Percentiles rank a stretch among this genome's conserved stretches.
Evolutionary conservation across 2,113 vertebrate genomes (phyloP).

Genomic region (Cyprinodon brontotheroides): DNA sequence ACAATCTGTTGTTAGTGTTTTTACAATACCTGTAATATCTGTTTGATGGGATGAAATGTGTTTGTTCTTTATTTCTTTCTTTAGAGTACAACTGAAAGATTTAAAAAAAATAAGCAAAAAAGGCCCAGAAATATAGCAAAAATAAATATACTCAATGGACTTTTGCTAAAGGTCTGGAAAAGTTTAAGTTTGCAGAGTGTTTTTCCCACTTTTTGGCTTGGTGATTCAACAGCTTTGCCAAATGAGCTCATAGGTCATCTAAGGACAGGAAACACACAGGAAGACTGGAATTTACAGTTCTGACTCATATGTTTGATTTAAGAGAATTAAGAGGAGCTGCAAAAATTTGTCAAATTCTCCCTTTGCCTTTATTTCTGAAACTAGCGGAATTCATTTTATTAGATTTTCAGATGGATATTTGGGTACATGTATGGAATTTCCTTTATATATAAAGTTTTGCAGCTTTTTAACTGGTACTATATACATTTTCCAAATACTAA

Average conservation of each 20-base stretch:
- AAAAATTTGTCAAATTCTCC: constrained; percentile 6
- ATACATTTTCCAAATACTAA: neutral
- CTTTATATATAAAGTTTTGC: no score
- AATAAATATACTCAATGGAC: constrained; percentile 8
- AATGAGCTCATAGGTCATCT: constrained; percentile 54
- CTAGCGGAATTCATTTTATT: neutral
- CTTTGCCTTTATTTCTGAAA: neutral
- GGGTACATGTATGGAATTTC: neutral
- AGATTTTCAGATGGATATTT: neutral
- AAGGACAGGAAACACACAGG: constrained; percentile 46
- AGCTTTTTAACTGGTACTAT: neutral
- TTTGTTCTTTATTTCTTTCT: neutral
- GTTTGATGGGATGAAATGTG: neutral
- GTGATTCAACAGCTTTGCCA: constrained; percentile 30
- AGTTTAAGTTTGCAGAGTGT: constrained; percentile 21
- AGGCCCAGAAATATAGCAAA: constrained; percentile 27
- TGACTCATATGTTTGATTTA: constrained; percentile 58
- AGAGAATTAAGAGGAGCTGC: constrained; percentile 1
- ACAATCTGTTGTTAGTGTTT: no score
- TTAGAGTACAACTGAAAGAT: neutral
- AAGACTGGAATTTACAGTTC: constrained; percentile 16
- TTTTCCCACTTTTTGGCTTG: constrained; percentile 13
- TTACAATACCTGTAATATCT: neutral
- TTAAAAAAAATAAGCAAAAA: constrained; percentile 5
- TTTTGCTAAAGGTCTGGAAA: constrained; percentile 33